Percentiles rank a stretch among this genome's conserved stretches.
phyloP scores from a whole-genome alignment of 23 tunicate genomes.

The Clavelina lepadiformis region DNA sequence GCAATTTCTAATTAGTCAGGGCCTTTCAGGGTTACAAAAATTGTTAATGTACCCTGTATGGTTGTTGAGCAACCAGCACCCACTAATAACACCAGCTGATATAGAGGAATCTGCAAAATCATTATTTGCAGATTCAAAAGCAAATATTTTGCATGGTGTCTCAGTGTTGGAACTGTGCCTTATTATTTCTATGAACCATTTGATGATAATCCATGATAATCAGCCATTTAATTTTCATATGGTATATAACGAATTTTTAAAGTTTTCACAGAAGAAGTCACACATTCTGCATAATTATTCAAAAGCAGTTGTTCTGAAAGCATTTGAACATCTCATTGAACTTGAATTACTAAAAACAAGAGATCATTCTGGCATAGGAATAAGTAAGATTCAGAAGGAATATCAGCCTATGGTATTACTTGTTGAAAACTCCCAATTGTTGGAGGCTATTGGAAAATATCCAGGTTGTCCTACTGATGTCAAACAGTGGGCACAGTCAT shows the following conservation, averaged over 20 bases:
- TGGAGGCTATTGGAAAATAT: constrained; percentile 60
- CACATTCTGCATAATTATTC: constrained; percentile 56
- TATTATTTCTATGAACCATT: constrained; percentile 70
- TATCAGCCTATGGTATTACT: constrained; percentile 64
- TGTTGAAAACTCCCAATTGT: constrained; percentile 39
- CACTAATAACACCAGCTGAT: constrained; percentile 14
- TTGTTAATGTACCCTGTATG: constrained; percentile 27
- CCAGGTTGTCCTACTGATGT: constrained; percentile 75
- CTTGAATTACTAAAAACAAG: constrained; percentile 53
- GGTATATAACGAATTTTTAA: constrained; percentile 77
- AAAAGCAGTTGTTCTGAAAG: constrained; percentile 65
- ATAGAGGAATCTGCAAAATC: constrained; percentile 36
- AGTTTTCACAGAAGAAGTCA: constrained; percentile 70
- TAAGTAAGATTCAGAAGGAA: constrained; percentile 46
- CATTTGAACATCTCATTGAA: constrained; percentile 66
- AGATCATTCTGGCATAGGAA: constrained; percentile 1
- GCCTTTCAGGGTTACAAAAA: constrained; percentile 25
- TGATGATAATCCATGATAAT: constrained; percentile 37
- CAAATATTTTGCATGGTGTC: constrained; percentile 50
- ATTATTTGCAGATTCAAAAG: constrained; percentile 43
- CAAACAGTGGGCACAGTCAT: constrained; percentile 78
- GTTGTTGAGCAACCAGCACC: constrained; percentile 15
- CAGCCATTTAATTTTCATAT: constrained; percentile 83
- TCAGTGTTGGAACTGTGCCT: constrained; percentile 78
- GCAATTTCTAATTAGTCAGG: constrained; percentile 45